phyloP scores from a whole-genome alignment of 2,888 invertebrate genomes.

The Epistrophe grossulariae region DNA sequence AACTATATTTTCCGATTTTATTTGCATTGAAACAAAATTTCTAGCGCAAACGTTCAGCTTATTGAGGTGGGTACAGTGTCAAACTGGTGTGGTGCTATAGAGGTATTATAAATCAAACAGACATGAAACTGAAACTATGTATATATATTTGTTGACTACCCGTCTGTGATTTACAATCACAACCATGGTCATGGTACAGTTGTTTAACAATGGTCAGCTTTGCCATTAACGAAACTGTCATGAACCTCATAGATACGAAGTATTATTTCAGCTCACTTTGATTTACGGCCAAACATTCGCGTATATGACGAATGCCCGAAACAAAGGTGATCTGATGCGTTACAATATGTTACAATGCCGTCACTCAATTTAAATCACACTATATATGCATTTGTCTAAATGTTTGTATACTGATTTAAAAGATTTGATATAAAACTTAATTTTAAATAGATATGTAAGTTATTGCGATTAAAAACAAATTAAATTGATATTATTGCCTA shows the following conservation, averaged over 20 bases:
- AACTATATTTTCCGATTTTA: conserved; percentile 3
- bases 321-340: conserved; percentile 53
- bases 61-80: conserved; percentile 20
- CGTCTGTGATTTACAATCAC: conserved; percentile 71
- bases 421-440: background rate
- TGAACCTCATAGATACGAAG: conserved; percentile 42
- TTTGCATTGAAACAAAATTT: conserved; percentile 4
- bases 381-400: background rate
- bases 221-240: conserved; percentile 69
- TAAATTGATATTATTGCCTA: conserved; percentile 25
- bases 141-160: conserved; percentile 54
- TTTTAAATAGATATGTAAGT: background rate
- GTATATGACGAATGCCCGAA: conserved; percentile 63
- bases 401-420: background rate
- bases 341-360: conserved; percentile 41
- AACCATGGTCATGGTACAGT: conserved; percentile 87
- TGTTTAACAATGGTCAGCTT: conserved; percentile 52
- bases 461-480: background rate
- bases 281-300: conserved; percentile 71
- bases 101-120: conserved; percentile 62
- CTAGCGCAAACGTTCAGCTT: no score
- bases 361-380: conserved; percentile 40
- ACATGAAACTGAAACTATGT: conserved; percentile 52
- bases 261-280: conserved; percentile 63
- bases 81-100: conserved; percentile 22